phyloP scores from a whole-genome alignment of 2,113 vertebrate genomes.

The Bothrops jararaca region DNA sequence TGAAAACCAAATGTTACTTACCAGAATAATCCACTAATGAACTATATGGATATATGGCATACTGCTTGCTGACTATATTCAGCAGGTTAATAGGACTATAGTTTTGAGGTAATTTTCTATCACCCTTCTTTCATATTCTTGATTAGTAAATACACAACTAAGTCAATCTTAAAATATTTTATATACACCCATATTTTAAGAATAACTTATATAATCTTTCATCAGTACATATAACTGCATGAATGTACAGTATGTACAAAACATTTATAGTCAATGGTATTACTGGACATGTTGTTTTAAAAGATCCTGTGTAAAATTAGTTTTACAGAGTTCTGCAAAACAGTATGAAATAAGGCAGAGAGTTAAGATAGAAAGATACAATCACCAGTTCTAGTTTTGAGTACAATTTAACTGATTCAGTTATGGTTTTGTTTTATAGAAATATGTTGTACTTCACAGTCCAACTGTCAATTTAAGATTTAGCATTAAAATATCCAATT shows the following conservation, averaged over 20 bases:
- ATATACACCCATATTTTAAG: not conserved
- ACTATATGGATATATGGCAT: not conserved
- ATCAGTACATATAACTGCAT: not conserved
- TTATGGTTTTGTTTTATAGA: not conserved
- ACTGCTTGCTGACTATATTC: not conserved
- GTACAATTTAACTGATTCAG: not conserved
- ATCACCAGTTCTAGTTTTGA: not conserved
- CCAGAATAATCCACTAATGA: not conserved
- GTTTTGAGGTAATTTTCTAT: not conserved
- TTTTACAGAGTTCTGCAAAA: conserved; percentile 34
- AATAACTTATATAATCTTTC: not conserved
- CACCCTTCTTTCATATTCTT: not conserved
- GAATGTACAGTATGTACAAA: conserved; percentile 23
- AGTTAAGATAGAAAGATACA: conserved; percentile 11
- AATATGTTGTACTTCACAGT: not conserved
- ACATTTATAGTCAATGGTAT: conserved; percentile 3
- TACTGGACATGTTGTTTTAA: not conserved
- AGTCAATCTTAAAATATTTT: not conserved
- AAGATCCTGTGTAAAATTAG: conserved; percentile 13
- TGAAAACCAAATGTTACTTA: not conserved
- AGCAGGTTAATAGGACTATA: not conserved
- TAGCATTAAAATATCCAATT: not conserved
- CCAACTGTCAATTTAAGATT: not conserved
- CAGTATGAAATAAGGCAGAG: conserved; percentile 25
- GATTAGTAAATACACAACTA: not conserved